Evolutionary conservation across 2,888 invertebrate genomes (phyloP), one percentile per base, ranked within the genome.

Genomic region (Lamellibrachia columna): DNA sequence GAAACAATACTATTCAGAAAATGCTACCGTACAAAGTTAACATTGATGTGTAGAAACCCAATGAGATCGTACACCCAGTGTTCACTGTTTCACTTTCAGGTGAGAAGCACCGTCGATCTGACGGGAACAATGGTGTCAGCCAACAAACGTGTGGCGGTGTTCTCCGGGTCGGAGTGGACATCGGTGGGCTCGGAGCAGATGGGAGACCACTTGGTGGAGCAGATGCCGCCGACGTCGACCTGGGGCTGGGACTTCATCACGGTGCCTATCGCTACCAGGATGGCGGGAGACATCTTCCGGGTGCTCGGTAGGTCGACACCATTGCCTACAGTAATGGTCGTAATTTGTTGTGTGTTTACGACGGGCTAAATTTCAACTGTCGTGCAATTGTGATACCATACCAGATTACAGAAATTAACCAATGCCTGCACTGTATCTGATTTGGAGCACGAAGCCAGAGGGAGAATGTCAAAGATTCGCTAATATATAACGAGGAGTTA

Each of bases 191-290:
- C 92, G 93, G 92, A 93, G 92, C 53, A 92, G 93, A 94, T 93
- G 93, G 93, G 94, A 4, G 95, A 95, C 93, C 95, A 95, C 93
- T 93, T 95, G 75, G 94, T 95, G 6, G 95, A 95, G 92, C 94
- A 95, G 94, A 75, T 95, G 92, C 93, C 94, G 28, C 94, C 95
- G 0, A 93, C 95, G 0, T 94, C 94, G 75, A 94, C 95, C 53
- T 95, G 95, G 95, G 95, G 95, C 22, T 94, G 94, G 75, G 92
- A 94, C 60, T 96, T 95, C 93, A 93, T 95, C 52, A 94, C 95
- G 9, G 95, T 95, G 3, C 95, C 95, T 22, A 94, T 95, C 11
- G 95, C 95, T 2, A 94, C 94, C 75, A 93, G 95, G 91, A 94
- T 94, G 7, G 94, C 94, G 1, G 95, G 95, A 2, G 95, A 95